These are phyloP conservation scores for Aethes cnicana DNA, from an alignment of 2,888 invertebrate genomes.

Conservation along the genomic window DNA sequence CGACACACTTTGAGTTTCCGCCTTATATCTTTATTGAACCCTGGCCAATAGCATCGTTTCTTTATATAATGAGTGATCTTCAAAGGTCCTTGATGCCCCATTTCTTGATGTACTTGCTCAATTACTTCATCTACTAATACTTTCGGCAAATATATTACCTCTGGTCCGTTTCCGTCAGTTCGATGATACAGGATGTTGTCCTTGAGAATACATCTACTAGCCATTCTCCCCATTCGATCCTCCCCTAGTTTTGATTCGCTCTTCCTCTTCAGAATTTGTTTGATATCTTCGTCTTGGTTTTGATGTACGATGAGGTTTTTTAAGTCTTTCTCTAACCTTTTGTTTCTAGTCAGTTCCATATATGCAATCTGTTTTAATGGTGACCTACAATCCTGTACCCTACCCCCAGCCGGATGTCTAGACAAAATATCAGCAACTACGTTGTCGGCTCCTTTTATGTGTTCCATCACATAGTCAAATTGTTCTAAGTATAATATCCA, in stretches of 20 bases:
- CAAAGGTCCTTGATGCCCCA: conserved; percentile 37
- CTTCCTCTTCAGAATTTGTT: conserved; percentile 4
- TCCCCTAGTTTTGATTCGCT: neutral
- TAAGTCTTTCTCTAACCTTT: neutral
- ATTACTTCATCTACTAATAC: conserved; percentile 14
- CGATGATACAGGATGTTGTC: neutral
- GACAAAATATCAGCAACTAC: conserved; percentile 31
- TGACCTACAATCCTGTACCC: conserved; percentile 31
- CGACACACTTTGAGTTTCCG: conserved; percentile 30
- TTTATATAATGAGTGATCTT: conserved; percentile 35
- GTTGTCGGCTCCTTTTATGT: conserved; percentile 32
- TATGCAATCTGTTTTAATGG: conserved; percentile 27
- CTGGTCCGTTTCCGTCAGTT: neutral
- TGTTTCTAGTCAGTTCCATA: conserved; percentile 12
- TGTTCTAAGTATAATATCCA: conserved; percentile 38
- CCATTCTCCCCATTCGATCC: neutral
- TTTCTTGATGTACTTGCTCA: conserved; percentile 34
- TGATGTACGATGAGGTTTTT: conserved; percentile 14
- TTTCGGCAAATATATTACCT: conserved; percentile 26
- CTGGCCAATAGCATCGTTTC: conserved; percentile 36
- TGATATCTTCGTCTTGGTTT: conserved; percentile 18
- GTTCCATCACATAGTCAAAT: conserved; percentile 36
- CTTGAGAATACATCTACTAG: neutral
- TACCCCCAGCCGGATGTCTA: conserved; percentile 27
- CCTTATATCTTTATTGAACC: conserved; percentile 27